Evolutionary conservation across 2,113 vertebrate genomes (phyloP), one percentile per base, ranked within the genome.

Genomic region (Xenopus borealis): DNA sequence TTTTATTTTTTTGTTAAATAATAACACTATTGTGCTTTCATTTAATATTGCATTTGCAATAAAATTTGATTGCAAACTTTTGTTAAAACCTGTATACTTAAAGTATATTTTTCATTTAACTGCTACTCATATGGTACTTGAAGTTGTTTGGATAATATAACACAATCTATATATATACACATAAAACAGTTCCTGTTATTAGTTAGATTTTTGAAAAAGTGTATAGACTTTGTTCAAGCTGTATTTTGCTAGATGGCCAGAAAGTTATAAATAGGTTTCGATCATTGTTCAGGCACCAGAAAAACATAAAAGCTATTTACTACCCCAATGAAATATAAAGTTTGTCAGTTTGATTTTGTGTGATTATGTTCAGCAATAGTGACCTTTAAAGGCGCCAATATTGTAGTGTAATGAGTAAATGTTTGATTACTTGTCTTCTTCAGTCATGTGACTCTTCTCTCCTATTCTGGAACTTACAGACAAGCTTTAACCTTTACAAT

Each of bases 301-400:
- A 95, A 96, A 96, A 94, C 91, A 93, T 92, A 81, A 80, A 58
- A 92, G 94, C 94, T 96, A 94, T 98, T 98, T 98, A 96, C 94
- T 93, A 93, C 95, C 91, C 93, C 90, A 78, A 93, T 96, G 95
- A 96, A 96, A 93, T 95, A 95, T 96, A 96, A 97, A 97, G 95
- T 98, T 98, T 96, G 95, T 94, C 91, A 93, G 93, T 98, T 97
- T 97, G 95, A 98, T 98, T 98, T 95, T 95, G 93, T 94, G 94
- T 96, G 95, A 96, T 98, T 97, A 98, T 97, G 94, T 96, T 97
- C 94, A 90, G 93, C 93, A 95, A 94, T 94, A 94, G 92, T 99
- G 97, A 99, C 96, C 97, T 99, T 99, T 98, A 95, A 92, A 96
- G 93, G 93, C 94, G 95, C 95, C 92, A 93, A 94, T 95, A 98